Base-by-base conservation (phyloP, 92 coral and sea anemone genomes). In the Epizoanthus scotinus region DNA sequence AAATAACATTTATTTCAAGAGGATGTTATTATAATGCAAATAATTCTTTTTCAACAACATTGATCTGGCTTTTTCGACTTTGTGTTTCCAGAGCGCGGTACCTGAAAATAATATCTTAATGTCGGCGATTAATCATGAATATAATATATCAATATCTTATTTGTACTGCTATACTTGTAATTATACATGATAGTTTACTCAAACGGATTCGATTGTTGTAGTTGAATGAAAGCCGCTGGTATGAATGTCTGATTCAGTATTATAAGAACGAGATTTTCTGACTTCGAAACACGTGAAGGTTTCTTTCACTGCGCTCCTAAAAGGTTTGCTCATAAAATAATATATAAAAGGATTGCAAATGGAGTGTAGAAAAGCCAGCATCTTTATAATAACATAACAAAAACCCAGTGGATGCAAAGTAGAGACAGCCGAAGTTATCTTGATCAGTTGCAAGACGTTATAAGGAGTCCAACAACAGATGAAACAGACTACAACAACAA, bases 401-500 rank as follows among this genome's bases (percentile, higher is more conserved):
- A 68, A 44, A 25, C 92, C 89, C 20, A 88, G 62, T 0, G 92
- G 92, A 53, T 88, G 84, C 44, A 84, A 44, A 0, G 66, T 42
- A 28, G 47, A 56, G 47, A 78, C 67, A 5, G 67, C 72, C 3
- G 94, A 86, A 6, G 84, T 85, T 12, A 79, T 81, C 47, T 79
- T 84, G 24, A 91, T 20, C 14, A 91, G 65, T 71, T 91, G 88
- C 6, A 78, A 70, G 24, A 88, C 57, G 22, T 90, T 87, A 13
- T 89, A 80, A 28, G 94, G 94, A 22, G 94, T 88, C 84, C 91
- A 79, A 34, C 91, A 89, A 5, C 84, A 78, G 3, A 72, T 78
- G 36, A 91, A 91, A 31, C 89, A 77, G 10, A 85, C 49, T 0
- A 88, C 72, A 1, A 91, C 94, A 47, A 87, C 90, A 20, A 85